phyloP scores from a whole-genome alignment of 2,113 vertebrate species.

The Dasyornis broadbenti region DNA sequence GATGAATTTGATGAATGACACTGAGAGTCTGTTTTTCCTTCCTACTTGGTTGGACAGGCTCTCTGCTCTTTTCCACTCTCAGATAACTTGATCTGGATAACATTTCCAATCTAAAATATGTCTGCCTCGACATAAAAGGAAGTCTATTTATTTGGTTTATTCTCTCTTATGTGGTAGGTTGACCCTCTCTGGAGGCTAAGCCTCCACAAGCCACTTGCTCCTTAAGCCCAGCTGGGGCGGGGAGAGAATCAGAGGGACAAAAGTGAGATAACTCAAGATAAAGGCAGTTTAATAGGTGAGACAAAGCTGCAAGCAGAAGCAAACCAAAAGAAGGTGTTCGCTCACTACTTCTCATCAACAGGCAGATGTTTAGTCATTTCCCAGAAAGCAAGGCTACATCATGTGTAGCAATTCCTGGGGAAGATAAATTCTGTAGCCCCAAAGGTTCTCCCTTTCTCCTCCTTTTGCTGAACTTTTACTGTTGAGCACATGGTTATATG shows the following conservation, averaged over 20 bases:
- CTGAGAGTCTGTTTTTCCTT: not conserved
- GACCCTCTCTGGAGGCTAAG: not conserved
- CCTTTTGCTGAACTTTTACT: not conserved
- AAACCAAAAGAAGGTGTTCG: not conserved
- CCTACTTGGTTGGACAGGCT: not conserved
- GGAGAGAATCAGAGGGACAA: not conserved
- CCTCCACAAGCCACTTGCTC: fast-evolving
- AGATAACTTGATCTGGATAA: not conserved
- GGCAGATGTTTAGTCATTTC: not conserved
- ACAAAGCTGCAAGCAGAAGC: not conserved
- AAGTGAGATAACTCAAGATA: not conserved
- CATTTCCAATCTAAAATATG: not conserved
- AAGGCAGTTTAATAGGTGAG: not conserved
- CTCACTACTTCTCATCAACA: not conserved
- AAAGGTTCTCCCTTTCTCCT: not conserved
- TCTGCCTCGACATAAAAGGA: not conserved
- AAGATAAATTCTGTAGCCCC: not conserved
- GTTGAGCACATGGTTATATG: not conserved
- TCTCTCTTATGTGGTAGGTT: not conserved
- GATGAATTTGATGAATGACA: not conserved
- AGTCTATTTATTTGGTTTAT: not conserved
- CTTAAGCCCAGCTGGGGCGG: fast-evolving
- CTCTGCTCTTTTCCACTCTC: not conserved
- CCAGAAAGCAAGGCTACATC: not conserved
- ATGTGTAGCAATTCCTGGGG: fast-evolving